Conservation (phyloP, 2,888 invertebrate species). For the Caenorhabditis drosophilae region DNA sequence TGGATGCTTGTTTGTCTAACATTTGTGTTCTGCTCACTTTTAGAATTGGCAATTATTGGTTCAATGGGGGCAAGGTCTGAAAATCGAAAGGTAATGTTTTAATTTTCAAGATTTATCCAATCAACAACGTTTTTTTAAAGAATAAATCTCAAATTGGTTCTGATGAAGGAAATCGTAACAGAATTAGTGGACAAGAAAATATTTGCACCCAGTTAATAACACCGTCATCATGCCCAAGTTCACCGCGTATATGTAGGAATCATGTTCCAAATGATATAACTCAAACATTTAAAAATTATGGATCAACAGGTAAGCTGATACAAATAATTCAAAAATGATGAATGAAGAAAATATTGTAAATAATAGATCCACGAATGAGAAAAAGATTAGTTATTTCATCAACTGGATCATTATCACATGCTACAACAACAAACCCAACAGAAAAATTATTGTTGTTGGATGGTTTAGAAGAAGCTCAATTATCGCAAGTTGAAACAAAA, state of each 20-base stretch:
- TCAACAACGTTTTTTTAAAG: not conserved
- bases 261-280: conserved; percentile 46
- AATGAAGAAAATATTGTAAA: not conserved
- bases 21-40: conserved; percentile 63
- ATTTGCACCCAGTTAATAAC: conserved; percentile 33
- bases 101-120: no score
- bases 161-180: conserved; percentile 11
- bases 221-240: conserved; percentile 36
- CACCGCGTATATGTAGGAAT: conserved; percentile 51
- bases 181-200: conserved; percentile 3
- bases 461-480: conserved; percentile 41
- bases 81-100: conserved; percentile 14
- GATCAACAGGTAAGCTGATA: conserved; percentile 39
- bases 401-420: conserved; percentile 23
- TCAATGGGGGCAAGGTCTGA: conserved; percentile 52
- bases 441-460: conserved; percentile 51
- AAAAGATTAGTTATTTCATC: conserved; percentile 39
- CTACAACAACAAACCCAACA: conserved; percentile 24
- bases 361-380: conserved; percentile 43
- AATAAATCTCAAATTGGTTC: conserved; percentile 1
- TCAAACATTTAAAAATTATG: conserved; percentile 48
- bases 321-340: no score
- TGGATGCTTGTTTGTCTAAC: conserved; percentile 66
- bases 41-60: conserved; percentile 65
- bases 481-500: conserved; percentile 41